Evolutionary conservation across 2,888 invertebrate species (phyloP).

Genomic region (Apamea anceps): DNA sequence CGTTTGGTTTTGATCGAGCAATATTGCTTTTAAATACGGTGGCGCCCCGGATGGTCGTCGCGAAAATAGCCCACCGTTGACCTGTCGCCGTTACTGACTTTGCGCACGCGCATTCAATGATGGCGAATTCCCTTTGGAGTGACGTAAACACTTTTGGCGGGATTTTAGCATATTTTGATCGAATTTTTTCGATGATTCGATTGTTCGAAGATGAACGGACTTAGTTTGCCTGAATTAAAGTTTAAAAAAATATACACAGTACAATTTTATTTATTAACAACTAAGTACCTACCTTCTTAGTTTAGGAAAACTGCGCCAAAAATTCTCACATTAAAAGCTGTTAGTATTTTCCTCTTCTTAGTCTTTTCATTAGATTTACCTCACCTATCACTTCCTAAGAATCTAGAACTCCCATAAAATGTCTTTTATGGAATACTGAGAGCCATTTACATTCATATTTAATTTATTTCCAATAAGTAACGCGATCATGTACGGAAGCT

Average conservation of each 20-base stretch:
- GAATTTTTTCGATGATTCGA: background rate
- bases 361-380: background rate
- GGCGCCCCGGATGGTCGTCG: conserved; percentile 60
- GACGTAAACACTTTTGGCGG: conserved; percentile 52
- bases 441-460: conserved; percentile 29
- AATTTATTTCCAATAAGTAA: conserved; percentile 63
- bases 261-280: background rate
- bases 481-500: conserved; percentile 74
- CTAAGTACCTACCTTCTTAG: too few species aligned
- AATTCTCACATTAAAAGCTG: background rate
- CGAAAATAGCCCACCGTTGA: conserved; percentile 67
- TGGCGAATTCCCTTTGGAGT: conserved; percentile 47
- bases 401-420: background rate
- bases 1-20: conserved; percentile 59
- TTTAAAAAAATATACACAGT: too few species aligned
- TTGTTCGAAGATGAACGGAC: background rate
- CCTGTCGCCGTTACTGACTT: conserved; percentile 61
- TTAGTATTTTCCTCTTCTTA: background rate
- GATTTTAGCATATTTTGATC: conserved; percentile 13
- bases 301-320: background rate
- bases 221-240: background rate
- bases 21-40: conserved; percentile 65
- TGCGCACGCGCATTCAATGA: conserved; percentile 52
- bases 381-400: background rate
- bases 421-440: background rate